These are phyloP conservation scores for Latrodectus geometricus DNA, from an alignment of 1,140 invertebrate species.

Conservation along the genomic window DNA sequence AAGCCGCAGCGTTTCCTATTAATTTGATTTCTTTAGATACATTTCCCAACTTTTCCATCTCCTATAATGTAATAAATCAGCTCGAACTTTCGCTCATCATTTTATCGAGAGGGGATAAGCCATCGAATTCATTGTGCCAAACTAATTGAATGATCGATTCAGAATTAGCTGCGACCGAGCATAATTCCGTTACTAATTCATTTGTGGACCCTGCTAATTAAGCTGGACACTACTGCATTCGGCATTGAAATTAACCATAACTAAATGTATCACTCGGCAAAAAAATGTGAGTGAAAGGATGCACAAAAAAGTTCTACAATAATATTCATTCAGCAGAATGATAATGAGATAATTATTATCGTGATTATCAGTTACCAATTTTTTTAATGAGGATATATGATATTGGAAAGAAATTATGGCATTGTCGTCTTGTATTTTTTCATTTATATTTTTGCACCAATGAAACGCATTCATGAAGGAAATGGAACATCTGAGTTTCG, in stretches of 20 bases:
- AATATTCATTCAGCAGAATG: neutral
- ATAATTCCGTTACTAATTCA: neutral
- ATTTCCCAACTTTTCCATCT: neutral
- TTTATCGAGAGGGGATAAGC: neutral
- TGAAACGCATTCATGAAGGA: no score
- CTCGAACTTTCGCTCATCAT: neutral
- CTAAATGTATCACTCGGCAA: no score
- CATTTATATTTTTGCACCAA: no score
- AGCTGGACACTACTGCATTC: neutral
- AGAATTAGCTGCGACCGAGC: neutral
- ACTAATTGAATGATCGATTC: neutral
- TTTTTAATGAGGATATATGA: no score
- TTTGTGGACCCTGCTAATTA: neutral
- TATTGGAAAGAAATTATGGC: no score
- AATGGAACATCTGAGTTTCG: no score
- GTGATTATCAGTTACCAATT: no score
- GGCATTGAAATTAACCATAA: neutral
- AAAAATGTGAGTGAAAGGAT: no score
- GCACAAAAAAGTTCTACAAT: no score
- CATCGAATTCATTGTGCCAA: neutral
- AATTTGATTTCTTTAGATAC: neutral
- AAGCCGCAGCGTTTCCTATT: neutral
- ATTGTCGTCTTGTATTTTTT: no score
- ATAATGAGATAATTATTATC: slow-evolving; percentile 1
- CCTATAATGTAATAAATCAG: neutral